Conservation (phyloP, 1,140 invertebrate species). For the Drosophila eugracilis region DNA sequence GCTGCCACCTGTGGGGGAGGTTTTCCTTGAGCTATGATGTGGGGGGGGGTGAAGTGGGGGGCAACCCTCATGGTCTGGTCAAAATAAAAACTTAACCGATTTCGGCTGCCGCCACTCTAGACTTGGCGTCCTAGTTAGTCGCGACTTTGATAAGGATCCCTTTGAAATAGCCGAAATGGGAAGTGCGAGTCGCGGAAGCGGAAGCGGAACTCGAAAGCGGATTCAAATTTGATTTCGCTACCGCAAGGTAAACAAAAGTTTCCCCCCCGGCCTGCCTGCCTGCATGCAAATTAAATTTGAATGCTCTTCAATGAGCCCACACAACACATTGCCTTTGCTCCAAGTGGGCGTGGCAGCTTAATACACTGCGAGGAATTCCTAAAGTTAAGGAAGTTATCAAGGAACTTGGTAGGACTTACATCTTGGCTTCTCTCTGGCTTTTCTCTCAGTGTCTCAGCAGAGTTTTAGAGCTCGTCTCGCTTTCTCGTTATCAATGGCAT, state of each 20-base stretch:
- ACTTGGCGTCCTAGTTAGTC: slow-evolving; percentile 35
- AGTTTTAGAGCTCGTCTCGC: slow-evolving; percentile 3
- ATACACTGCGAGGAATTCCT: neutral
- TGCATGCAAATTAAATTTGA: slow-evolving; percentile 83
- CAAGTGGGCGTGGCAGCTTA: neutral
- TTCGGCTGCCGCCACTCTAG: slow-evolving; percentile 24
- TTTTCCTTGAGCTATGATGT: neutral
- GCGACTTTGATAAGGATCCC: slow-evolving; percentile 26
- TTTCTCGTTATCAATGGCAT: slow-evolving; percentile 56
- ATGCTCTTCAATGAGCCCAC: slow-evolving; percentile 71
- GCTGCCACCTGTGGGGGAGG: slow-evolving; percentile 34
- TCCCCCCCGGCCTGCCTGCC: too few species aligned
- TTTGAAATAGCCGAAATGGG: slow-evolving; percentile 19
- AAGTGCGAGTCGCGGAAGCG: slow-evolving; percentile 13
- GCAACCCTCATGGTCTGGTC: slow-evolving; percentile 13
- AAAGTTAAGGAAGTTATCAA: too few species aligned
- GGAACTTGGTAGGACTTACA: too few species aligned
- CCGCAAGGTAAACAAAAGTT: slow-evolving; percentile 71
- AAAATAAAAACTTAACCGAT: slow-evolving; percentile 45
- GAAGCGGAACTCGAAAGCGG: slow-evolving; percentile 40
- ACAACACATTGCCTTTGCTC: slow-evolving; percentile 1
- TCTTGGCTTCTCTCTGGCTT: neutral
- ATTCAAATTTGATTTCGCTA: slow-evolving; percentile 59
- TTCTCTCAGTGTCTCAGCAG: neutral
- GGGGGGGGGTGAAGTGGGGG: neutral